A percentile compares a stretch with the other conserved stretches of the same genome.
Evolutionary conservation across 2,888 invertebrate species (phyloP).

Genomic region (Apamea crenata): DNA sequence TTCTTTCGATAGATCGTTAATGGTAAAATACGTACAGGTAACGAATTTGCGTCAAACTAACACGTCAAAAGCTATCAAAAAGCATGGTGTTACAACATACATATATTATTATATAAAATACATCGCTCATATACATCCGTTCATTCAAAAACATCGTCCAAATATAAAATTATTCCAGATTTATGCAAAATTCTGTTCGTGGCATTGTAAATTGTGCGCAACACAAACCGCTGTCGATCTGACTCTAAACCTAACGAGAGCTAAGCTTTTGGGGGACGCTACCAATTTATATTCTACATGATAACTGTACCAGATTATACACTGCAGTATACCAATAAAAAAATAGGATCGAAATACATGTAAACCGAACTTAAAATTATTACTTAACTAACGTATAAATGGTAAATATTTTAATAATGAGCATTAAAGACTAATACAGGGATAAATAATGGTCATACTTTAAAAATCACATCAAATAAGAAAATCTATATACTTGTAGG

Average conservation of each 20-base stretch:
- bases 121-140: slow-evolving; percentile 75
- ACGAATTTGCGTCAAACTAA: slow-evolving; percentile 78
- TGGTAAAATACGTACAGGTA: slow-evolving; percentile 77
- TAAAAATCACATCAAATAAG: slow-evolving; percentile 84
- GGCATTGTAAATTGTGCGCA: slow-evolving; percentile 83
- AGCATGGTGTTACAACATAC: slow-evolving; percentile 76
- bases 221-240: slow-evolving; percentile 75
- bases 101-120: slow-evolving; percentile 73
- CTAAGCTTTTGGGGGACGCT: slow-evolving; percentile 77
- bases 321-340: slow-evolving; percentile 71
- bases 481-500: slow-evolving; percentile 75
- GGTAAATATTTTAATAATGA: slow-evolving; percentile 89
- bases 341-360: slow-evolving; percentile 77
- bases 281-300: slow-evolving; percentile 74
- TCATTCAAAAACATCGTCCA: slow-evolving; percentile 72
- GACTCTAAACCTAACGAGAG: slow-evolving; percentile 77
- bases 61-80: slow-evolving; percentile 81
- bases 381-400: slow-evolving; percentile 85
- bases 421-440: slow-evolving; percentile 87
- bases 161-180: slow-evolving; percentile 66
- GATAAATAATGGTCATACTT: slow-evolving; percentile 88
- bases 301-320: slow-evolving; percentile 81
- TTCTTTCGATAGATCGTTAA: slow-evolving; percentile 72
- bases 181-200: slow-evolving; percentile 60
- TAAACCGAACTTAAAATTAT: slow-evolving; percentile 85